These are phyloP conservation scores for Stichodactyla mertensii DNA, from an alignment of 64 coral and sea anemone genomes.

Conservation along the genomic window DNA sequence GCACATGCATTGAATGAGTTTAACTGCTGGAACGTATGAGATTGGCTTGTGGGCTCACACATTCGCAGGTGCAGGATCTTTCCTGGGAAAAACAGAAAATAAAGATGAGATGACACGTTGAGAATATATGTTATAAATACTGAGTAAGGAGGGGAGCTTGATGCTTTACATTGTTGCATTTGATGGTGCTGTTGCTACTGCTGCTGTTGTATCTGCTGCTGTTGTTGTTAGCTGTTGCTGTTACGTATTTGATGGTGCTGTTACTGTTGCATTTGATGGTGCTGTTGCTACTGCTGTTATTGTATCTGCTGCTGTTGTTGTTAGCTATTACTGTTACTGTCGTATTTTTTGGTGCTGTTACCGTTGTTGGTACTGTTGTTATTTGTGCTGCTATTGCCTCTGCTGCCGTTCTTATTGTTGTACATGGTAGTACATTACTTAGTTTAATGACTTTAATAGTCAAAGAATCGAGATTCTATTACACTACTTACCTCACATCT, in stretches of 20 bases:
- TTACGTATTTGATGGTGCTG: too few relatives aligned
- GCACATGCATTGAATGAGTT: not conserved
- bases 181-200: too few relatives aligned
- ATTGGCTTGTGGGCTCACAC: not conserved
- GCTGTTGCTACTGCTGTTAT: not conserved
- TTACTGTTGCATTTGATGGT: too few relatives aligned
- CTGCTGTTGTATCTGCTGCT: too few relatives aligned
- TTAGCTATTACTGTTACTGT: not conserved
- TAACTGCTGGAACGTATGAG: not conserved
- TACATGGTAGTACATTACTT: too few relatives aligned
- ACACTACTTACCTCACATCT: too few relatives aligned
- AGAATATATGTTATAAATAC: not conserved
- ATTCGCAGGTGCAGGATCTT: not conserved
- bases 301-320: not conserved
- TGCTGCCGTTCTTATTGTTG: too few relatives aligned
- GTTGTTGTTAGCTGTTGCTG: too few relatives aligned
- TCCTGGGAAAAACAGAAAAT: not conserved
- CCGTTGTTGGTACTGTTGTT: not conserved
- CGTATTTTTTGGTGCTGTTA: too few relatives aligned
- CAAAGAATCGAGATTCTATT: too few relatives aligned
- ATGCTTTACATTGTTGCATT: not conserved
- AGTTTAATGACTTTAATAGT: too few relatives aligned
- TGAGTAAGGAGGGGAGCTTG: not conserved
- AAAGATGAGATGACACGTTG: not conserved
- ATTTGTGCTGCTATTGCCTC: not conserved